Evolutionary conservation across 2,888 invertebrate genomes (phyloP), one percentile per base, ranked within the genome.

Genomic region (Axea sp.): DNA sequence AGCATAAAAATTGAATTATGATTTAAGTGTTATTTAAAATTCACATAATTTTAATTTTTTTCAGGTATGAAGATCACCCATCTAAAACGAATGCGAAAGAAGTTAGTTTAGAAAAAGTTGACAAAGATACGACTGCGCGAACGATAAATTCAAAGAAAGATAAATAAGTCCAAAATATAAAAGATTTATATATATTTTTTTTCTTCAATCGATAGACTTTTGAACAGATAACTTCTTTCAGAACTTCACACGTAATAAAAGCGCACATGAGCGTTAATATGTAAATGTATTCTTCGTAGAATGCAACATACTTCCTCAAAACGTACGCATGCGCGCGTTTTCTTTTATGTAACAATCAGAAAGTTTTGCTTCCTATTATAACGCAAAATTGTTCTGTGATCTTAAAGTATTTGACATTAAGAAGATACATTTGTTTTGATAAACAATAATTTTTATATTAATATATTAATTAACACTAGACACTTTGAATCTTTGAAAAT

Each of bases 41-140:
- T 17, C 17, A 9, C 8, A 1, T 7, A 14, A 53, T 19, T 8
- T 39, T 51, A 51, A 2, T 17, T 64, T 71, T 76, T 75, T 88
- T 47, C 81, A 93, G 92, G 45, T 93, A 93, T 84, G 93, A 93
- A 87, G 93, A 94, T 87, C 91, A 92, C 86, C 92, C 93, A 12
- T 86, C 91, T 79, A 84, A 86, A 69, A 85, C 80, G 79, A 67
- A 86, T 77, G 79, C 88, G 3, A 45, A 60, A 3, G 43, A 65
- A 45, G 22, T 15, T 6, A 43, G 12, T 3, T 3, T 37, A 15
- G 45, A 35, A 7, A 64, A 64, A 35, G 17, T 17, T 12, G 81
- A 81, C 77, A 15, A 35, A 47, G 8, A 35, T 7, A 5, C 51
- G 9, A 22, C 49, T 8, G 8, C 26, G 1, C 33, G 60, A 57